Base-by-base conservation (phyloP, 2,113 vertebrate genomes). In the Aythya baeri region DNA sequence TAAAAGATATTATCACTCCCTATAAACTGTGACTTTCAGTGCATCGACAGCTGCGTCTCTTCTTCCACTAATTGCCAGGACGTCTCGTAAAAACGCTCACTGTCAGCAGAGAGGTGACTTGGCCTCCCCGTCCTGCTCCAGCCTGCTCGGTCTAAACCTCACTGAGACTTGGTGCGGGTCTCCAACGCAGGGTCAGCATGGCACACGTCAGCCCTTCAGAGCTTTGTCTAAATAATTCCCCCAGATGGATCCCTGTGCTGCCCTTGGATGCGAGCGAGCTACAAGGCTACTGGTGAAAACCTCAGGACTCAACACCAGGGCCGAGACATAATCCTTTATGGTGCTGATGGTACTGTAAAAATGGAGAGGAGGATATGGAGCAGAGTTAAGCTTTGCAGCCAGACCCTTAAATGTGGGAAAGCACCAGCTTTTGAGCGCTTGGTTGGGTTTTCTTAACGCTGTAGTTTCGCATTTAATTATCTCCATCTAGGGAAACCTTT, bases 401-500 rank as follows among this genome's bases (percentile, higher is more conserved):
- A 85, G 79, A 16, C 27, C 55, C 20, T 90, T 78, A 79, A 55
- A 61, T 61, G 83, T 43, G 73, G 55, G 68, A 46, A 34, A 85
- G 32, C 34, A 71, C 16, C 14, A 18, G 8, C 71, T 36, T 66
- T 79, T 76, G 46, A 55, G 17, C 11, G 55, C 36, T 83, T 34
- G 22, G 31, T 83, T 89, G 46, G 22, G 21, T 52, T 86, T 59
- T 70, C 27, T 41, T 67, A 73, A 7, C 5, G 7, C n/a, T 77
- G 27, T 27, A 85, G 70, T 61, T 80, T 89, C 65, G 44, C 49
- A 21, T 67, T 91, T 83, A 75, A 81, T 75, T 84, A 71, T 26
- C 46, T 41, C 34, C 32, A 93, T 75, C 44, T 38, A 49, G 75
- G 63, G 46, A 83, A 74, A 67, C n/a, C 52, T 96, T 91, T 90